These are phyloP conservation scores for Fregata magnificens DNA, from an alignment of 2,113 vertebrate species.

Conservation along the genomic window DNA sequence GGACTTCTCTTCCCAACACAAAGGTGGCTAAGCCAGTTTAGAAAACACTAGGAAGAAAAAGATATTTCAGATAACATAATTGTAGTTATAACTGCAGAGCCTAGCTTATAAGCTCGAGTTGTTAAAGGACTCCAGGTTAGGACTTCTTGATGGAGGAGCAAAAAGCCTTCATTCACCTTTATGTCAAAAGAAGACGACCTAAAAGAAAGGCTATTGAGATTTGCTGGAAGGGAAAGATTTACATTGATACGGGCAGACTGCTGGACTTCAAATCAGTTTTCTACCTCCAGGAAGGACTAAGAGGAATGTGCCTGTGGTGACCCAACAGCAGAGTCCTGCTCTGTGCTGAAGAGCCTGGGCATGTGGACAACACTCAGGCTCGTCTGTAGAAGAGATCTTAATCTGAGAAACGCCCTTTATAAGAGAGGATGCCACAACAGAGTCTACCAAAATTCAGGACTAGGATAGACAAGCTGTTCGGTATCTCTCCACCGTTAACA, in stretches of 20 bases:
- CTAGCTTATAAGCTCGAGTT: neutral
- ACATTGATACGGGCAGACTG: neutral
- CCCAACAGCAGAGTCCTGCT: neutral
- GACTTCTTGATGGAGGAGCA: neutral
- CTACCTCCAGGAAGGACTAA: neutral
- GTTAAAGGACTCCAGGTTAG: neutral
- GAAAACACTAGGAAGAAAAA: neutral
- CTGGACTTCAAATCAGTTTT: neutral
- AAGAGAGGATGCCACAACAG: neutral
- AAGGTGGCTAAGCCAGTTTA: neutral
- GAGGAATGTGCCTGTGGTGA: neutral
- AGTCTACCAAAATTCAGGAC: neutral
- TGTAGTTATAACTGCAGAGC: neutral
- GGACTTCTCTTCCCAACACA: neutral
- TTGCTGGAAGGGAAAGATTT: neutral
- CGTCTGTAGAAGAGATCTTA: neutral
- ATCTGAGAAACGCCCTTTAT: neutral
- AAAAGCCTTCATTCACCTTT: neutral
- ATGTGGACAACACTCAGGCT: neutral
- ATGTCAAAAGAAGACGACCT: neutral
- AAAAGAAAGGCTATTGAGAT: neutral
- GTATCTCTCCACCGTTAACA: neutral
- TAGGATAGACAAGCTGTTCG: neutral
- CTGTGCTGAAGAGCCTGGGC: neutral
- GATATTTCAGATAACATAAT: neutral